Percentiles rank a stretch among this genome's conserved stretches.
Conservation (phyloP, 2,888 invertebrate species). For the Leptopilina drosophilae region DNA sequence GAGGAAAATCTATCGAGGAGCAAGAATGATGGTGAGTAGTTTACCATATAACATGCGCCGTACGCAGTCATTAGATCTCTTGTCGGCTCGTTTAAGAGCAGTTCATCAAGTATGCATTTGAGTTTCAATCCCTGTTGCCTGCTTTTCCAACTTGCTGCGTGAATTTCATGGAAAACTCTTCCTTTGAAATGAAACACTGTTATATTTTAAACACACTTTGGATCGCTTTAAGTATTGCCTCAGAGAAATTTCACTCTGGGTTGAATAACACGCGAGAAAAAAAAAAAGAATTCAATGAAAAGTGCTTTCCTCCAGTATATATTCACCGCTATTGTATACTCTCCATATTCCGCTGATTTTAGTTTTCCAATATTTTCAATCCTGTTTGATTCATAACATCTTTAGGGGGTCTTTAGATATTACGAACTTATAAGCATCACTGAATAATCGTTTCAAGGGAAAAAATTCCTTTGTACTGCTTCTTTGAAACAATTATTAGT, state of each 20-base stretch:
- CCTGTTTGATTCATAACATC: background rate
- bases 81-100: conserved; percentile 29
- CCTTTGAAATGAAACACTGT: conserved; percentile 34
- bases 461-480: background rate
- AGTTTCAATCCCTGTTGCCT: conserved; percentile 21
- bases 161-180: conserved; percentile 32
- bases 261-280: background rate
- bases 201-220: conserved; percentile 29
- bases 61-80: conserved; percentile 24
- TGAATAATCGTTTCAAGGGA: background rate
- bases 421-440: background rate
- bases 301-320: background rate
- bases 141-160: conserved; percentile 8
- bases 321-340: conserved; percentile 12
- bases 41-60: conserved; percentile 13
- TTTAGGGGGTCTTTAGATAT: background rate
- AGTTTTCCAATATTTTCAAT: conserved; percentile 38
- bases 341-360: conserved; percentile 26
- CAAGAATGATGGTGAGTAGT: conserved; percentile 30
- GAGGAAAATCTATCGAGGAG: background rate
- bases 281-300: background rate
- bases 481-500: background rate
- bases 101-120: conserved; percentile 37
- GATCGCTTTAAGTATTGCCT: conserved; percentile 14
- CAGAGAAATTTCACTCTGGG: conserved; percentile 1